Conservation (phyloP, 2,888 invertebrate species). For the Rotaria macrura region DNA sequence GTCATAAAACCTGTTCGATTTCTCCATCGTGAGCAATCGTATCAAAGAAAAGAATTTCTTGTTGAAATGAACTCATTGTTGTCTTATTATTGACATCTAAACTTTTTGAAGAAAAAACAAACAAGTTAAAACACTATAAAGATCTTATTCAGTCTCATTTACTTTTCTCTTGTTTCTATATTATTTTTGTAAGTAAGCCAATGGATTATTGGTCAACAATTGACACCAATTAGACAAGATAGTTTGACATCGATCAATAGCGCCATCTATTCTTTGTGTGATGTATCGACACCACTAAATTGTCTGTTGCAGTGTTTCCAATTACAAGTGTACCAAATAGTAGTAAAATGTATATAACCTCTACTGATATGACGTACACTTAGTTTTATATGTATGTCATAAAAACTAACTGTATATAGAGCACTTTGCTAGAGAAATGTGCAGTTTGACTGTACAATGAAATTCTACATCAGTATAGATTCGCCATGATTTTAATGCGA, state of each 20-base stretch:
- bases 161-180: neutral
- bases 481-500: too few relatives aligned
- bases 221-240: neutral
- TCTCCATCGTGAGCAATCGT: neutral
- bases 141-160: neutral
- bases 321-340: too few relatives aligned
- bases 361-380: too few relatives aligned
- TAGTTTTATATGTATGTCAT: too few relatives aligned
- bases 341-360: too few relatives aligned
- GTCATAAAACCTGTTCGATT: neutral
- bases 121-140: neutral
- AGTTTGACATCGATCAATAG: neutral
- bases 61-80: constrained; percentile 9
- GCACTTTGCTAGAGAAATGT: too few relatives aligned
- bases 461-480: too few relatives aligned
- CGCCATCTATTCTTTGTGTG: neutral
- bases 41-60: constrained; percentile 10
- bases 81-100: neutral
- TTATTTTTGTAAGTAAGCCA: neutral
- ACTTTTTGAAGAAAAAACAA: neutral
- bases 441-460: too few relatives aligned
- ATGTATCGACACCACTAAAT: too few relatives aligned
- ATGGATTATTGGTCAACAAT: neutral
- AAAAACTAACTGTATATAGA: too few relatives aligned
- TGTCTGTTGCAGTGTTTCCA: too few relatives aligned